A percentile compares a stretch with the other conserved stretches of the same genome.
Evolutionary conservation across 2,888 invertebrate genomes (phyloP).

Genomic region (Notodonta ziczac): DNA sequence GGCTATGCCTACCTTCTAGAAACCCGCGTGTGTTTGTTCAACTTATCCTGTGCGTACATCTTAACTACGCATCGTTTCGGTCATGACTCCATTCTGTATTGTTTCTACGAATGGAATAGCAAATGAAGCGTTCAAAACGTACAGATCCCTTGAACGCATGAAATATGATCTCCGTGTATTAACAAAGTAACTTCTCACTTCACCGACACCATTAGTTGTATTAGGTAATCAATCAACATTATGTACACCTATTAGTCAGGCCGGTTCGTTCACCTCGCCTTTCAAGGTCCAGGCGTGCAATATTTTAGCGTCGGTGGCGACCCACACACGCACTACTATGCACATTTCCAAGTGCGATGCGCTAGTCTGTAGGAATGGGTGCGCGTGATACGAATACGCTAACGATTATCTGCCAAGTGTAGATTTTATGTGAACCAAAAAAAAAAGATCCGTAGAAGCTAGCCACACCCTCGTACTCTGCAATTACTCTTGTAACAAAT

Average conservation of each 20-base stretch:
- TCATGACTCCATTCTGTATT: slow-evolving; percentile 55
- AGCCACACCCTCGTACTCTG: slow-evolving; percentile 59
- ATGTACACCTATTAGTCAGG: slow-evolving; percentile 58
- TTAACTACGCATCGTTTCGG: slow-evolving; percentile 57
- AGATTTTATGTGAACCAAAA: slow-evolving; percentile 66
- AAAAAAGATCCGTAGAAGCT: slow-evolving; percentile 59
- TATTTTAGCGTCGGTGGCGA: slow-evolving; percentile 67
- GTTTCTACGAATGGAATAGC: slow-evolving; percentile 54
- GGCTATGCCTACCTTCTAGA: slow-evolving; percentile 50
- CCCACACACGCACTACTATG: slow-evolving; percentile 70
- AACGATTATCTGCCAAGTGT: slow-evolving; percentile 60
- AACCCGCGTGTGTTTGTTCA: slow-evolving; percentile 56
- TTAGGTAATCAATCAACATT: slow-evolving; percentile 66
- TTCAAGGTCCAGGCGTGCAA: slow-evolving; percentile 69
- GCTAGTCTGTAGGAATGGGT: slow-evolving; percentile 76
- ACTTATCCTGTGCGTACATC: slow-evolving; percentile 69
- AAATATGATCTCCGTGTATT: slow-evolving; percentile 48
- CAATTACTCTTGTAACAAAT: slow-evolving; percentile 59
- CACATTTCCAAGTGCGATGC: slow-evolving; percentile 77
- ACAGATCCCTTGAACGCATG: slow-evolving; percentile 39
- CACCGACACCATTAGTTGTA: slow-evolving; percentile 50
- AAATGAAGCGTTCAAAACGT: slow-evolving; percentile 39
- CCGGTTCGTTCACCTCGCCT: slow-evolving; percentile 70
- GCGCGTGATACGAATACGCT: slow-evolving; percentile 77
- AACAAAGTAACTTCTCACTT: slow-evolving; percentile 53